Percentiles rank a stretch among this genome's conserved stretches.
phyloP scores from a whole-genome alignment of 2,113 vertebrate genomes.

The Pelodiscus sinensis region DNA sequence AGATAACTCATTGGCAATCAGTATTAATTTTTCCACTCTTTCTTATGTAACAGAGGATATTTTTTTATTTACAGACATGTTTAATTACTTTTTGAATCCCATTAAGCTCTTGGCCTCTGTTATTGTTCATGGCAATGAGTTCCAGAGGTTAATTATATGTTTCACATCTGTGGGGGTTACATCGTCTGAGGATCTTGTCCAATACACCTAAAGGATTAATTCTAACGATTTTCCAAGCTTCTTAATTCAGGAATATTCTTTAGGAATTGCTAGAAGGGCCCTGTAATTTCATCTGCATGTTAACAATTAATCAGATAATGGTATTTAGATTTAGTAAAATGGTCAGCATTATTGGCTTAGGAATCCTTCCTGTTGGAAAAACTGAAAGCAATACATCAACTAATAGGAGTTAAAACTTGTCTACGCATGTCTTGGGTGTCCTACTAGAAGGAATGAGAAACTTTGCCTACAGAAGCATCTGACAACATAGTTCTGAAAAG shows the following conservation, averaged over 20 bases:
- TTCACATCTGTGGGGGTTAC: not conserved
- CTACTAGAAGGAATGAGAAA: not conserved
- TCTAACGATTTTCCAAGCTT: not conserved
- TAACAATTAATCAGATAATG: not conserved
- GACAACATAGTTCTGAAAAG: not conserved
- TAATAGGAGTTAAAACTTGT: not conserved
- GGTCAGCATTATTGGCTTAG: not conserved
- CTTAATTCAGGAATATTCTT: not conserved
- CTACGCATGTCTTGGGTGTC: not conserved
- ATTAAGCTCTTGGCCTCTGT: not conserved
- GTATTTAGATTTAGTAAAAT: not conserved
- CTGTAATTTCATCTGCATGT: not conserved
- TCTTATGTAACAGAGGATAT: not conserved
- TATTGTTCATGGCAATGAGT: not conserved
- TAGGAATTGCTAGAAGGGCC: not conserved
- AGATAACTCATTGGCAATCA: not conserved
- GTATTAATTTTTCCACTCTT: not conserved
- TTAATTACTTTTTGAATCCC: not conserved
- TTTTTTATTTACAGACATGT: not conserved
- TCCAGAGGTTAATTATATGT: not conserved
- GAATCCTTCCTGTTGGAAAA: not conserved
- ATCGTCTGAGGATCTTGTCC: not conserved
- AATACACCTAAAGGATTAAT: not conserved
- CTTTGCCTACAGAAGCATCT: not conserved
- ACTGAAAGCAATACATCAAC: not conserved